These are phyloP conservation scores for Aleiodes testaceus DNA, from an alignment of 2,888 invertebrate genomes.

Conservation along the genomic window DNA sequence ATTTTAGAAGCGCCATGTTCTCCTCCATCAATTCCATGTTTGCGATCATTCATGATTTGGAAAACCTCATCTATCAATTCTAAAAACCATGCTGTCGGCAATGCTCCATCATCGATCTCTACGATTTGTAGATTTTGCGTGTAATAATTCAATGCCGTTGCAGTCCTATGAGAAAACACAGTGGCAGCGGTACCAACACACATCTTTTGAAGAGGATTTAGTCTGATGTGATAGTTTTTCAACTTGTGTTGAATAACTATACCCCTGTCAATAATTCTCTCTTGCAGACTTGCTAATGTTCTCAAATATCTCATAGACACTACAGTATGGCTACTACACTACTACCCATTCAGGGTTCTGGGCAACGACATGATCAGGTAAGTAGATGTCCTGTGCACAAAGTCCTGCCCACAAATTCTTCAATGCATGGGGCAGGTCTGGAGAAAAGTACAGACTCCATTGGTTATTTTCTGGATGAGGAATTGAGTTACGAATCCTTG, in stretches of 20 bases:
- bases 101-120: not conserved
- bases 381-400: not conserved
- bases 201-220: slow-evolving; percentile 6
- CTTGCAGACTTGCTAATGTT: not conserved
- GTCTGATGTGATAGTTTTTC: not conserved
- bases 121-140: not conserved
- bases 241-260: not conserved
- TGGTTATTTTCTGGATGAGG: too few relatives aligned
- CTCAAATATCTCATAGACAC: slow-evolving; percentile 1
- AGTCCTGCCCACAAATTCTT: slow-evolving; percentile 15
- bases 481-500: not conserved
- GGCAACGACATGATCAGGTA: not conserved
- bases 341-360: not conserved
- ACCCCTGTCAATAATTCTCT: not conserved
- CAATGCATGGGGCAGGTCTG: not conserved
- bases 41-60: slow-evolving; percentile 12
- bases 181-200: not conserved
- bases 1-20: not conserved
- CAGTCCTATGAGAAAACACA: not conserved
- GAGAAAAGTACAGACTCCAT: not conserved
- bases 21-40: slow-evolving; percentile 2
- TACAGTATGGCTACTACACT: not conserved
- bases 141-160: not conserved
- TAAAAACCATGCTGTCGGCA: slow-evolving; percentile 17
- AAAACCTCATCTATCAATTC: not conserved